Evolutionary conservation across 2,797 vertebrate species (phyloP).

Genomic region (Chiloscyllium punctatum): DNA sequence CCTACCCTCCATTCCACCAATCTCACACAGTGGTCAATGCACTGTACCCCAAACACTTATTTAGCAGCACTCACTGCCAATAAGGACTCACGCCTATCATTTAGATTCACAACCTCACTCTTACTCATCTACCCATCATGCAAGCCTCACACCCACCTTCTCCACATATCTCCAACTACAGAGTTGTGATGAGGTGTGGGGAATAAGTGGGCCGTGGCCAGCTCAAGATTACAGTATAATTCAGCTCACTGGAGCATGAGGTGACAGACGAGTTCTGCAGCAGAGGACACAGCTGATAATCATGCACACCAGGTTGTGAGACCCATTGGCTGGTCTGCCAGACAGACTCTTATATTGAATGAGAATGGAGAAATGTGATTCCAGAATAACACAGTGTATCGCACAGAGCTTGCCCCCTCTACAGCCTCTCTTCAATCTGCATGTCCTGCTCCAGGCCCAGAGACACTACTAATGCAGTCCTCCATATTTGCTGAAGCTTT

Average conservation of each 20-base stretch:
- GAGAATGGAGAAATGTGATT: background rate
- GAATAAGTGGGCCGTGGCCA: background rate
- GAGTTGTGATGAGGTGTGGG: too few relatives aligned
- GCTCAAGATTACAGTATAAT: background rate
- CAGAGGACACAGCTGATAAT: background rate
- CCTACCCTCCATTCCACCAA: too few relatives aligned
- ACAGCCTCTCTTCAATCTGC: background rate
- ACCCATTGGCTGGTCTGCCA: background rate
- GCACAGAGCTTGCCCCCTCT: background rate
- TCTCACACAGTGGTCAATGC: too few relatives aligned
- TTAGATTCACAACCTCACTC: too few relatives aligned
- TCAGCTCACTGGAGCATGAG: background rate
- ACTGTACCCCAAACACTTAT: too few relatives aligned
- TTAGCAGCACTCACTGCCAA: too few relatives aligned
- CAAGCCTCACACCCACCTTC: too few relatives aligned
- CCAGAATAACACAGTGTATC: background rate
- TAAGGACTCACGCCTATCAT: too few relatives aligned
- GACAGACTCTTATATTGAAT: background rate
- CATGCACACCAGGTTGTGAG: background rate
- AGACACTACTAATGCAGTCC: background rate
- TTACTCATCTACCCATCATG: too few relatives aligned
- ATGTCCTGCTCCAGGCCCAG: background rate
- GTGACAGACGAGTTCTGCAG: background rate
- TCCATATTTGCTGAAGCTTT: background rate
- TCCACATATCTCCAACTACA: too few relatives aligned